These are phyloP conservation scores for Pygmarrhopalites habei DNA, from an alignment of 1,140 invertebrate genomes.

Conservation along the genomic window DNA sequence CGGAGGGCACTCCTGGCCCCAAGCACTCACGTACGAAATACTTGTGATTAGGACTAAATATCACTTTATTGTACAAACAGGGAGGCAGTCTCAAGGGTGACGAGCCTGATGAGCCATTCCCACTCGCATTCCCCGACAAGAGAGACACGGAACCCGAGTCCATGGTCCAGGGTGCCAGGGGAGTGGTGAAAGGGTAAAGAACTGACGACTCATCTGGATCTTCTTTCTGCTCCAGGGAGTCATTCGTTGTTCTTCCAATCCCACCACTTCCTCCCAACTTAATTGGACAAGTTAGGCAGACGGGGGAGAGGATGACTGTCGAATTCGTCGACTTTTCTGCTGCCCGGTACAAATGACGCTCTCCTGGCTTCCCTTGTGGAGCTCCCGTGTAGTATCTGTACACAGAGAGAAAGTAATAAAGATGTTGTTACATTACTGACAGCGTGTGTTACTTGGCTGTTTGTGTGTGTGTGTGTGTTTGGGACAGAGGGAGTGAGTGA, in stretches of 20 bases:
- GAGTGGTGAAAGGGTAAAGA: not conserved
- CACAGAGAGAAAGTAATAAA: too few species aligned
- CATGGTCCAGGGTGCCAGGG: too few species aligned
- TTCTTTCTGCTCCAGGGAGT: slow-evolving; percentile 16
- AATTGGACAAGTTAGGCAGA: slow-evolving; percentile 51
- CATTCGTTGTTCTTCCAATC: not conserved
- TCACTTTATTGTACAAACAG: slow-evolving; percentile 36
- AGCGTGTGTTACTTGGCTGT: too few species aligned
- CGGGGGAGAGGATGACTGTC: slow-evolving; percentile 23
- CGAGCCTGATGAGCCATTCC: not conserved
- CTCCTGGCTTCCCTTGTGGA: slow-evolving; percentile 56
- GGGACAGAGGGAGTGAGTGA: too few species aligned
- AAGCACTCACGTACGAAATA: slow-evolving; percentile 61
- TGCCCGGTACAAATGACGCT: slow-evolving; percentile 65
- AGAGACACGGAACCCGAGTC: too few species aligned
- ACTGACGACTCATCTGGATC: slow-evolving; percentile 11
- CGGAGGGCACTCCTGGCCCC: slow-evolving; percentile 56
- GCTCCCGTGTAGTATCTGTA: slow-evolving; percentile 63
- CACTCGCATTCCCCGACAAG: too few species aligned
- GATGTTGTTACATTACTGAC: too few species aligned
- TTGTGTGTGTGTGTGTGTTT: too few species aligned
- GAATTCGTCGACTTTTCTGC: slow-evolving; percentile 43
- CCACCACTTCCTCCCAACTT: not conserved
- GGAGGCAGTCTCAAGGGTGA: slow-evolving; percentile 34
- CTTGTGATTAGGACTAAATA: slow-evolving; percentile 41